These are phyloP conservation scores for Pygoscelis adeliae DNA, from an alignment of 2,113 vertebrate species.

Conservation along the genomic window DNA sequence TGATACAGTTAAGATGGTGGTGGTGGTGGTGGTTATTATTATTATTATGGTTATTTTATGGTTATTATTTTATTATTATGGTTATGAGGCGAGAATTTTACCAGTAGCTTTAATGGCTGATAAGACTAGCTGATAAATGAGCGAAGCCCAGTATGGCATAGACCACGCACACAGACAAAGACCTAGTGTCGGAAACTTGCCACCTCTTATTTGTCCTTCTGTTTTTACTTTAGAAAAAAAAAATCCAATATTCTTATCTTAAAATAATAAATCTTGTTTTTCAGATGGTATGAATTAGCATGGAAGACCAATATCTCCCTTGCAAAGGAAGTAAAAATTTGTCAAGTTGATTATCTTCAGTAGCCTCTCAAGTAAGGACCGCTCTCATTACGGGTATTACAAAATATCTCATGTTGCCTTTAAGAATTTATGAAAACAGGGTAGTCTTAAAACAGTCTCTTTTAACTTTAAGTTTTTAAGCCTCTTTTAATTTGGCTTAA, in stretches of 20 bases:
- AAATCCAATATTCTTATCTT: not conserved
- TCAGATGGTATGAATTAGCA: not conserved
- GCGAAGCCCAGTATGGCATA: not conserved
- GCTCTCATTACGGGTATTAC: not conserved
- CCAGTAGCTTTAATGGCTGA: not conserved
- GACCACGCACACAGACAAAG: not conserved
- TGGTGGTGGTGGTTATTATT: not conserved
- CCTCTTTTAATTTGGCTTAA: not conserved
- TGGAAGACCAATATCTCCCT: not conserved
- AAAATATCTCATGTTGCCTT: not conserved
- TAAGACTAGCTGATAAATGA: not conserved
- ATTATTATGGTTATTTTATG: not conserved
- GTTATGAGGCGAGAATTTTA: not conserved
- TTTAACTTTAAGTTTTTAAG: not conserved
- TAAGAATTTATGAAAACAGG: not conserved
- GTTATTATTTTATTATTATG: not conserved
- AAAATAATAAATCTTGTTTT: not conserved
- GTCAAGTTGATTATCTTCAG: not conserved
- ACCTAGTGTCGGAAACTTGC: not conserved
- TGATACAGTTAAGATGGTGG: not conserved
- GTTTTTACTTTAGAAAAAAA: not conserved
- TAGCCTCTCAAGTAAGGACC: not conserved
- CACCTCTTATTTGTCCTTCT: not conserved
- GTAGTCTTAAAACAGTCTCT: not conserved
- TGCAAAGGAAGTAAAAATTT: not conserved